These are phyloP conservation scores for Megamerina dolium DNA, from an alignment of 2,888 invertebrate genomes.

Conservation along the genomic window DNA sequence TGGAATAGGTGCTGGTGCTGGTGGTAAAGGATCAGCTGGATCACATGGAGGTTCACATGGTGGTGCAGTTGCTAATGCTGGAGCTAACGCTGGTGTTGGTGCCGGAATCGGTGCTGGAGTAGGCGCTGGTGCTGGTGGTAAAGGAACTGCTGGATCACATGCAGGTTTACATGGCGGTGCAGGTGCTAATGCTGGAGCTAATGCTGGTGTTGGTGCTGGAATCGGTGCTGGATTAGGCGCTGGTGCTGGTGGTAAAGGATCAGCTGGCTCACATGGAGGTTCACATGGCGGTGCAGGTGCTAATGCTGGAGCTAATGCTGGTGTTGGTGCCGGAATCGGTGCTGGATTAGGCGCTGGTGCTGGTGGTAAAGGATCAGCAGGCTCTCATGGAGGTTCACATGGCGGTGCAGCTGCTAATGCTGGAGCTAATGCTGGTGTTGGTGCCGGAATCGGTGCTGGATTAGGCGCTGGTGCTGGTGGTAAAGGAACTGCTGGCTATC, in stretches of 20 bases:
- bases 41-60: background rate
- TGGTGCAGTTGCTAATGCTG: no score
- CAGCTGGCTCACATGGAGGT: background rate
- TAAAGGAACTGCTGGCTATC: slow-evolving; percentile 1
- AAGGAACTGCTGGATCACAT: background rate
- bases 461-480: no score
- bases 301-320: slow-evolving; percentile 2
- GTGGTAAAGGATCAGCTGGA: background rate
- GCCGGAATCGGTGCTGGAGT: no score
- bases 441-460: no score
- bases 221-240: background rate
- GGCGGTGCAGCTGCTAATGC: no score
- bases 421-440: no score
- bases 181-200: slow-evolving; percentile 1
- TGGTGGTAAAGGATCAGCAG: no score
- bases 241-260: background rate
- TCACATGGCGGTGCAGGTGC: background rate
- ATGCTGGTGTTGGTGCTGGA: slow-evolving; percentile 2
- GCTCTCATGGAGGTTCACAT: no score
- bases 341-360: background rate
- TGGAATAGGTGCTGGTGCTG: no score
- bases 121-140: background rate
- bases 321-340: background rate
- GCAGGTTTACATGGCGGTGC: background rate
- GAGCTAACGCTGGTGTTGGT: no score